Conservation (phyloP, 2,888 invertebrate genomes). For the Tolmerus cingulatus region DNA sequence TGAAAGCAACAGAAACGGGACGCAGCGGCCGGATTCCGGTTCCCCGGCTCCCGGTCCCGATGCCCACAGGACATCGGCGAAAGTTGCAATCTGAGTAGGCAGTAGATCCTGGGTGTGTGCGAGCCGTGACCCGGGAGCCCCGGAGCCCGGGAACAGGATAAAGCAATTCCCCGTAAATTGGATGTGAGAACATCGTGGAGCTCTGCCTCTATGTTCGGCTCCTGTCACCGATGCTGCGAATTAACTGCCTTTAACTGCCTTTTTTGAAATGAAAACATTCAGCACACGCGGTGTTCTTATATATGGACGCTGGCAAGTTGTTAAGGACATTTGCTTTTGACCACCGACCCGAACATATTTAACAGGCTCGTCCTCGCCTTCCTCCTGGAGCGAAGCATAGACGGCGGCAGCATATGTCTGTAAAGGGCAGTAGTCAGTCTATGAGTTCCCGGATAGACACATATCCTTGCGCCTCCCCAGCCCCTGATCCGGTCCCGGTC, state of each 20-base stretch:
- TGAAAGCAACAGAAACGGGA: slow-evolving; percentile 24
- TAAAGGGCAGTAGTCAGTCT: slow-evolving; percentile 41
- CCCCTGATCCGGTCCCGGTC: background rate
- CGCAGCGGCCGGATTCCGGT: background rate
- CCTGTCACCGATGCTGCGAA: slow-evolving; percentile 43
- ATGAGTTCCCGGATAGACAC: slow-evolving; percentile 39
- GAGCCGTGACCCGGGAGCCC: background rate
- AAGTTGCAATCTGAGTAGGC: slow-evolving; percentile 38
- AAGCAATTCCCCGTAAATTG: slow-evolving; percentile 43
- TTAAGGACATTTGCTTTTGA: slow-evolving; percentile 44
- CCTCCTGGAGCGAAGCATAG: slow-evolving; percentile 7
- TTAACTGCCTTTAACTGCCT: slow-evolving; percentile 44
- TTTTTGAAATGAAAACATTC: slow-evolving; percentile 53
- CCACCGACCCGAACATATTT: slow-evolving; percentile 42
- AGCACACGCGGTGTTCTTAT: slow-evolving; percentile 52
- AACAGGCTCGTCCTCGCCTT: slow-evolving; percentile 33
- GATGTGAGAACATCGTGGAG: slow-evolving; percentile 39
- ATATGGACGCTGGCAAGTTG: slow-evolving; percentile 42
- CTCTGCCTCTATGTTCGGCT: slow-evolving; percentile 25
- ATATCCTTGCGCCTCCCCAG: background rate
- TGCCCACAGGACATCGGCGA: slow-evolving; percentile 10
- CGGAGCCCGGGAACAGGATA: slow-evolving; percentile 11
- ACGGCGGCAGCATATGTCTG: slow-evolving; percentile 38
- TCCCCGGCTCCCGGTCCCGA: background rate
- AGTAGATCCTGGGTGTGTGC: slow-evolving; percentile 17